A percentile compares a stretch with the other conserved stretches of the same genome.
Conservation (phyloP, 1,140 invertebrate genomes). For the Pseudomyrmex concolor region DNA sequence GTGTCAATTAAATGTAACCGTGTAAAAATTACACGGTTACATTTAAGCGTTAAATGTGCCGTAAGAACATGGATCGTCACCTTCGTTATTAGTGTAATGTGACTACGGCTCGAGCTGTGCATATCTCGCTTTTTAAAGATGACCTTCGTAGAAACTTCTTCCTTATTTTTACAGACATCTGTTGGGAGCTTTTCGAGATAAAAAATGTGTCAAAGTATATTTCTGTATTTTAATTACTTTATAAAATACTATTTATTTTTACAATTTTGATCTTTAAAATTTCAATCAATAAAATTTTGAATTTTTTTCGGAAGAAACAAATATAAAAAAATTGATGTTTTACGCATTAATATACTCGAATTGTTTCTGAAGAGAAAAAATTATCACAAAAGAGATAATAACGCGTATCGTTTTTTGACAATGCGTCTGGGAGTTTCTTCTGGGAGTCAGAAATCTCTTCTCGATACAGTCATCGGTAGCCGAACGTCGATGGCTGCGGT, state of each 20-base stretch:
- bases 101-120: constrained; percentile 35
- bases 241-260: too few species aligned
- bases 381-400: constrained; percentile 11
- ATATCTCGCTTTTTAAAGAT: constrained; percentile 48
- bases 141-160: constrained; percentile 52
- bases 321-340: neutral
- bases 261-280: too few species aligned
- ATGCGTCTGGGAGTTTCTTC: neutral
- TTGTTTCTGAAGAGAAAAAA: too few species aligned
- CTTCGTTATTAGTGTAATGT: constrained; percentile 28
- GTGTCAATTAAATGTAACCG: constrained; percentile 42
- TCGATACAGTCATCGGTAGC: constrained; percentile 22
- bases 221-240: too few species aligned
- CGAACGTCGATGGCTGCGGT: constrained; percentile 30
- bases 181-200: neutral
- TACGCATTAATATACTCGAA: neutral
- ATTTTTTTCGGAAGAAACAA: neutral
- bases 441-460: neutral
- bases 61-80: constrained; percentile 42
- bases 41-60: constrained; percentile 41
- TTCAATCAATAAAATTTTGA: too few species aligned
- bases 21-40: constrained; percentile 45
- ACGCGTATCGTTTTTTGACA: neutral
- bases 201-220: neutral
- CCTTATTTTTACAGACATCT: constrained; percentile 36